A percentile compares a stretch with the other conserved stretches of the same genome.
Evolutionary conservation across 2,888 invertebrate species (phyloP).

Genomic region (Harpalus rufipes): DNA sequence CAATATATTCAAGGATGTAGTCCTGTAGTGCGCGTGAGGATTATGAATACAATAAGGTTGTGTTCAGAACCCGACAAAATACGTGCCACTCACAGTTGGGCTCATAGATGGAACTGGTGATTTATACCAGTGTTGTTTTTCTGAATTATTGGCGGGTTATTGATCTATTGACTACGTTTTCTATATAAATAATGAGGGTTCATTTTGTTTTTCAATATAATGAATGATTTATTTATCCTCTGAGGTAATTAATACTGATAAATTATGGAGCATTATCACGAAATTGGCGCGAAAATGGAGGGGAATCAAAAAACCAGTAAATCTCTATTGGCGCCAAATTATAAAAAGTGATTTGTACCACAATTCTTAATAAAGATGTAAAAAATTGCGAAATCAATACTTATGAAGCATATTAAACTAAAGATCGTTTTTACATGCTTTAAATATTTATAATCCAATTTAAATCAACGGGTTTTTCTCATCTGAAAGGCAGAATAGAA

Average conservation of each 20-base stretch:
- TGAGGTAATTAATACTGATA: constrained; percentile 18
- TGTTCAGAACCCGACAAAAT: constrained; percentile 40
- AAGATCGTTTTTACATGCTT: too few relatives aligned
- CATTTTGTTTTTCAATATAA: constrained; percentile 40
- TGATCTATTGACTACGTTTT: constrained; percentile 49
- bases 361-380: too few relatives aligned
- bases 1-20: constrained; percentile 51
- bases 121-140: constrained; percentile 42
- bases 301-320: not conserved
- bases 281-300: not conserved
- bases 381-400: too few relatives aligned
- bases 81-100: constrained; percentile 43
- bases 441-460: too few relatives aligned
- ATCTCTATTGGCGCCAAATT: not conserved
- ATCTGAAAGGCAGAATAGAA: too few relatives aligned
- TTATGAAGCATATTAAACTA: too few relatives aligned
- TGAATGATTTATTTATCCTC: constrained; percentile 30
- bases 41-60: constrained; percentile 51
- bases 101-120: constrained; percentile 41
- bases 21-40: not conserved
- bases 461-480: too few relatives aligned
- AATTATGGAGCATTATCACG: constrained; percentile 34
- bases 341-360: not conserved
- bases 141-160: constrained; percentile 25
- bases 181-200: constrained; percentile 46